Percentiles rank a stretch among this genome's conserved stretches.
Conservation (phyloP, 2,797 vertebrate species). For the Limnodromus scolopaceus region DNA sequence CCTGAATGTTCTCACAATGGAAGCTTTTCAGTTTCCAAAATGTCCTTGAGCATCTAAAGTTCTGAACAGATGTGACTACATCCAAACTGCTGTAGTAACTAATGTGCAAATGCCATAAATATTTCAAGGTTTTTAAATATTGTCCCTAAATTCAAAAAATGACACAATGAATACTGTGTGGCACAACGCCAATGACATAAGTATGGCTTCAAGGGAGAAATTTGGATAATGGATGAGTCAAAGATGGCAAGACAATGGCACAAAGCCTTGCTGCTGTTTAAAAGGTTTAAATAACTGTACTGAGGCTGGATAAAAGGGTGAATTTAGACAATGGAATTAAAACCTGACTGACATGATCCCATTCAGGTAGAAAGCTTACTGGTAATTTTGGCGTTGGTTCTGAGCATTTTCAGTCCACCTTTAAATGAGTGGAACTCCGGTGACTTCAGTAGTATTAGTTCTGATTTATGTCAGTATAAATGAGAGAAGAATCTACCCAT, state of each 20-base stretch:
- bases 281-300: background rate
- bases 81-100: background rate
- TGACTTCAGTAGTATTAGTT: background rate
- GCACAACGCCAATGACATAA: background rate
- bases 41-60: background rate
- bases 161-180: background rate
- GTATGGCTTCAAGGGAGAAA: background rate
- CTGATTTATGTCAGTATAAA: constrained; percentile 47
- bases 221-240: background rate
- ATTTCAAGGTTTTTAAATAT: background rate
- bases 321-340: background rate
- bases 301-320: background rate
- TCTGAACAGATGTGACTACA: background rate
- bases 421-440: background rate
- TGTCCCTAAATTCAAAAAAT: background rate
- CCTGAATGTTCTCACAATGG: background rate
- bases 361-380: background rate
- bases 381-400: background rate
- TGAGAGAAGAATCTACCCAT: constrained; percentile 18
- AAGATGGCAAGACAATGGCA: background rate
- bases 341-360: background rate
- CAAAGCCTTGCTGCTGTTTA: background rate
- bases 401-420: background rate
- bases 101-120: background rate
- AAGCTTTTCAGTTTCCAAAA: background rate